Conservation (phyloP, 1,140 invertebrate species). For the Sogatella furcifera region DNA sequence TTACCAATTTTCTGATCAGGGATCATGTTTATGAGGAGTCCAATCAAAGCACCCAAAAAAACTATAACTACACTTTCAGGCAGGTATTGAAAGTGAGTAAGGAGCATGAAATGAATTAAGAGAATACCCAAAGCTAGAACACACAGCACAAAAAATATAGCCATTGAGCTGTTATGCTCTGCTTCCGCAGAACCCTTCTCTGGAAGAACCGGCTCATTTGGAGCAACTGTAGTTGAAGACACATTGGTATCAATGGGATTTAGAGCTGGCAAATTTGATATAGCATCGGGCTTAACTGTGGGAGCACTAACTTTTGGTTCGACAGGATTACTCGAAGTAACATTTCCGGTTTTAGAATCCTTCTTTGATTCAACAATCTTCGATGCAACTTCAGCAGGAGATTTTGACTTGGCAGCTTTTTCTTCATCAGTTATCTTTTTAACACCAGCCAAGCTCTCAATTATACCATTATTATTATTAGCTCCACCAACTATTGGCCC, state of each 20-base stretch:
- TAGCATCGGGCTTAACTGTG: too few relatives aligned
- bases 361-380: too few relatives aligned
- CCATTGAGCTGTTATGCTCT: conserved; percentile 92
- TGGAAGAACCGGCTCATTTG: conserved; percentile 58
- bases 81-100: conserved; percentile 91
- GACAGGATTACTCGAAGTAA: too few relatives aligned
- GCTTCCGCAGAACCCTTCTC: conserved; percentile 84
- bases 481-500: too few relatives aligned
- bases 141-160: conserved; percentile 92
- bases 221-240: conserved; percentile 39
- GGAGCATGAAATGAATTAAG: conserved; percentile 86
- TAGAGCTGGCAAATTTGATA: neutral
- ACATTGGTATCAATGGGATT: conserved; percentile 3
- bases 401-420: too few relatives aligned
- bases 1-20: conserved; percentile 83
- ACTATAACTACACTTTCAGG: conserved; percentile 97
- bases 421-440: too few relatives aligned
- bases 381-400: too few relatives aligned
- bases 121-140: conserved; percentile 87
- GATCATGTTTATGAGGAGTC: conserved; percentile 81
- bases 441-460: too few relatives aligned
- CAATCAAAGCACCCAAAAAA: conserved; percentile 85
- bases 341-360: too few relatives aligned
- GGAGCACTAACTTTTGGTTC: too few relatives aligned
- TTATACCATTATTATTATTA: too few relatives aligned